Percentiles rank a stretch among this genome's conserved stretches.
Conservation (phyloP, 2,797 vertebrate species). For the Enteromius anoplus region DNA sequence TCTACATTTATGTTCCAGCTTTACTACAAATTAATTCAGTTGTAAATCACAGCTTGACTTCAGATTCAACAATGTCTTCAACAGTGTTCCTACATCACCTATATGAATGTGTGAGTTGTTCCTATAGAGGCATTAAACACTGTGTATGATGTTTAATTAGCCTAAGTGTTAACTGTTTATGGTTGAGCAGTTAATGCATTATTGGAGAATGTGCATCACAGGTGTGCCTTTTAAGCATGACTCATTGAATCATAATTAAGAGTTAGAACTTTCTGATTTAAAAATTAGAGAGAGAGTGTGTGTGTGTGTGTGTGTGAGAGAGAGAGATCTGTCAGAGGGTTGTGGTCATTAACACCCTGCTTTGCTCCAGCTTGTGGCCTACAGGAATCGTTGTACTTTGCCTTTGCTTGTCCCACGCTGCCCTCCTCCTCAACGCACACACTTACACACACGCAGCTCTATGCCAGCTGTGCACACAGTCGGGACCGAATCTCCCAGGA, state of each 20-base stretch:
- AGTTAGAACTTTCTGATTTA: background rate
- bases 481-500: background rate
- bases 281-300: background rate
- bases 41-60: conserved; percentile 3
- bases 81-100: background rate
- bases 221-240: background rate
- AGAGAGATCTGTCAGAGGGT: conserved; percentile 56
- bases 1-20: conserved; percentile 3
- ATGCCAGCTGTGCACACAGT: conserved; percentile 11
- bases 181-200: background rate
- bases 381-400: conserved; percentile 25
- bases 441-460: background rate
- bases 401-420: background rate
- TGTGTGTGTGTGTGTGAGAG: background rate
- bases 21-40: conserved; percentile 17
- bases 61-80: background rate
- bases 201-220: background rate
- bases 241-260: background rate
- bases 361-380: conserved; percentile 33
- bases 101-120: background rate
- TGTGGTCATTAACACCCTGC: conserved; percentile 53
- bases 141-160: background rate
- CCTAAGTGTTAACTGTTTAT: background rate
- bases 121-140: background rate
- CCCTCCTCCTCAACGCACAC: conserved; percentile 17